A percentile compares a stretch with the other conserved stretches of the same genome.
Conservation (phyloP, 2,113 vertebrate genomes). For the Camelus bactrianus region DNA sequence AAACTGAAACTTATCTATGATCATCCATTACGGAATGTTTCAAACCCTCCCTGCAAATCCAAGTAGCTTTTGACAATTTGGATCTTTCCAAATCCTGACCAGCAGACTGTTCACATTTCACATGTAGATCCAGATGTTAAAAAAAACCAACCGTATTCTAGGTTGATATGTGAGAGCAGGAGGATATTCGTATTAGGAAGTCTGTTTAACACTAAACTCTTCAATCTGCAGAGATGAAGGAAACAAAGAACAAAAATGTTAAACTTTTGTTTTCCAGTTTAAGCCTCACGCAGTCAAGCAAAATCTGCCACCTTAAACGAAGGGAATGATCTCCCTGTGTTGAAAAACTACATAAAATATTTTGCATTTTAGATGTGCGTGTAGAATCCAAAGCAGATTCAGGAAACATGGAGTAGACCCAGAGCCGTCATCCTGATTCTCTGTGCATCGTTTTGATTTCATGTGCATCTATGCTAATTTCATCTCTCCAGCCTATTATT, state of each 20-base stretch:
- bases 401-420: background rate
- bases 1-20: background rate
- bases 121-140: background rate
- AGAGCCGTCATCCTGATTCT: conserved; percentile 33
- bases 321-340: conserved; percentile 67
- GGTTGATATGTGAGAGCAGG: background rate
- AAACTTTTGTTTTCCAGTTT: conserved; percentile 80
- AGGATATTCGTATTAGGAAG: background rate
- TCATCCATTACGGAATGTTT: background rate
- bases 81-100: background rate
- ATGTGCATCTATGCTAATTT: conserved; percentile 61
- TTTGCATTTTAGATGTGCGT: background rate
- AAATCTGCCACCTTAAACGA: conserved; percentile 62
- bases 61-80: background rate
- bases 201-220: conserved; percentile 76
- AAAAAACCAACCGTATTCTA: background rate
- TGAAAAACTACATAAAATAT: background rate
- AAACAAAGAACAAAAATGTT: conserved; percentile 73
- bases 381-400: conserved; percentile 46
- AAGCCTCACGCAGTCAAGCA: conserved; percentile 83
- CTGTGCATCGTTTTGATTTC: background rate
- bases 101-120: background rate
- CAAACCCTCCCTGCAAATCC: background rate
- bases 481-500: conserved; percentile 57
- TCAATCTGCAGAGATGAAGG: conserved; percentile 76